Conservation (phyloP, 2,113 vertebrate species). For the Monarcha castaneiventris region DNA sequence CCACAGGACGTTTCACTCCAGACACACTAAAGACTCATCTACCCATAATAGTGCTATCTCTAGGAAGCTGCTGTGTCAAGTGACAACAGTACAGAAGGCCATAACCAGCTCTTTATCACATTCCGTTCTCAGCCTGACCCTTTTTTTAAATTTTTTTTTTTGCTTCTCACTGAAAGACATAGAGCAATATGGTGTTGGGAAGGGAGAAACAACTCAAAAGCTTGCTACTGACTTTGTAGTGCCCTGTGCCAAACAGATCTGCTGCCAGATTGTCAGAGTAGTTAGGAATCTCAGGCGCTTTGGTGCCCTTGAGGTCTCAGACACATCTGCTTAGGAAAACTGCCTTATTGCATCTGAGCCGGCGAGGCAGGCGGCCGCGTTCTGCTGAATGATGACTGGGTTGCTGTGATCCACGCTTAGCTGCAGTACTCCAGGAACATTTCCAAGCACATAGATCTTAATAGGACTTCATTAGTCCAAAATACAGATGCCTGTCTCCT, state of each 20-base stretch:
- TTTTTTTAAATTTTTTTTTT: background rate
- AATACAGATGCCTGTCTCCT: conserved; percentile 36
- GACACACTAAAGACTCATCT: background rate
- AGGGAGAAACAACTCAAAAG: conserved; percentile 16
- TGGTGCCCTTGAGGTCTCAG: conserved; percentile 47
- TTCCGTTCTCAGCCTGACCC: conserved; percentile 2
- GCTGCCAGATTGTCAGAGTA: conserved; percentile 43
- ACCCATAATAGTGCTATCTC: background rate
- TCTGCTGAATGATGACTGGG: conserved; percentile 7
- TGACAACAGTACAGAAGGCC: conserved; percentile 20
- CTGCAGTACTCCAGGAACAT: conserved; percentile 28
- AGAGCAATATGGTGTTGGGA: conserved; percentile 26
- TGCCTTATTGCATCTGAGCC: conserved; percentile 34
- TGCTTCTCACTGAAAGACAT: background rate
- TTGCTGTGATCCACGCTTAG: background rate
- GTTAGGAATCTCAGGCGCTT: conserved; percentile 31
- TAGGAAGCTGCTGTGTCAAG: background rate
- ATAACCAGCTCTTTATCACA: conserved; percentile 7
- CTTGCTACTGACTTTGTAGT: background rate
- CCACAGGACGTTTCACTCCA: background rate
- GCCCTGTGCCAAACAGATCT: conserved; percentile 38
- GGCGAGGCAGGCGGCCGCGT: rapidly evolving
- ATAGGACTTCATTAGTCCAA: conserved; percentile 45
- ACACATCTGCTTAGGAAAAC: conserved; percentile 55
- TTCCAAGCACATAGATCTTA: conserved; percentile 47